Percentiles rank a stretch among this genome's conserved stretches.
phyloP scores from a whole-genome alignment of 2,113 vertebrate genomes.

The Austrofundulus limnaeus region DNA sequence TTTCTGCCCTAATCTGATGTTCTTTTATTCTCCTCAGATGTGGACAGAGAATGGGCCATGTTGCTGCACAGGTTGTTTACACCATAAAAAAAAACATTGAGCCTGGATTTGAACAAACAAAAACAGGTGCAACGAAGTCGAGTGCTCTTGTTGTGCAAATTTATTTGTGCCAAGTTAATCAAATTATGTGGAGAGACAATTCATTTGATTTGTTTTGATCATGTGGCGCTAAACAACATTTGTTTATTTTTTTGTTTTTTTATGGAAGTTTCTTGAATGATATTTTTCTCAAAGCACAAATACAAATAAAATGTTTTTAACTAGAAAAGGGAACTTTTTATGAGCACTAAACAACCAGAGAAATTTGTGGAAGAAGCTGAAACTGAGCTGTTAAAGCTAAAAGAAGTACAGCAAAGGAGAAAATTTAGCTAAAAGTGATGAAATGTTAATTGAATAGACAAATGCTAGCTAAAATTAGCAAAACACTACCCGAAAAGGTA shows the following conservation, averaged over 20 bases:
- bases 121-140: constrained; percentile 37
- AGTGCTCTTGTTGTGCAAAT: constrained; percentile 16
- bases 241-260: background rate
- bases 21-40: constrained; percentile 71
- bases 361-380: too few species aligned
- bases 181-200: constrained; percentile 17
- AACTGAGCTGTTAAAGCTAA: too few species aligned
- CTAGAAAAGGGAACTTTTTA: too few species aligned
- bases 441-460: too few species aligned
- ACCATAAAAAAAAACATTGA: constrained; percentile 15
- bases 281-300: too few species aligned
- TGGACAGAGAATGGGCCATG: constrained; percentile 8
- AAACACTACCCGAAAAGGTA: too few species aligned
- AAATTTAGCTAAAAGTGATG: too few species aligned
- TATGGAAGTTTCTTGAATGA: too few species aligned
- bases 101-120: constrained; percentile 36
- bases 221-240: background rate
- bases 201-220: constrained; percentile 22
- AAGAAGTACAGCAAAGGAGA: too few species aligned
- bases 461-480: too few species aligned
- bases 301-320: too few species aligned
- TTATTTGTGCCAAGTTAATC: constrained; percentile 29
- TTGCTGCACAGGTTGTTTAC: constrained; percentile 37
- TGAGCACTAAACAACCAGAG: too few species aligned
- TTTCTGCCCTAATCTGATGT: constrained; percentile 76